Evolutionary conservation across 2,888 invertebrate genomes (phyloP).

Genomic region (Drosophila melanosoma): DNA sequence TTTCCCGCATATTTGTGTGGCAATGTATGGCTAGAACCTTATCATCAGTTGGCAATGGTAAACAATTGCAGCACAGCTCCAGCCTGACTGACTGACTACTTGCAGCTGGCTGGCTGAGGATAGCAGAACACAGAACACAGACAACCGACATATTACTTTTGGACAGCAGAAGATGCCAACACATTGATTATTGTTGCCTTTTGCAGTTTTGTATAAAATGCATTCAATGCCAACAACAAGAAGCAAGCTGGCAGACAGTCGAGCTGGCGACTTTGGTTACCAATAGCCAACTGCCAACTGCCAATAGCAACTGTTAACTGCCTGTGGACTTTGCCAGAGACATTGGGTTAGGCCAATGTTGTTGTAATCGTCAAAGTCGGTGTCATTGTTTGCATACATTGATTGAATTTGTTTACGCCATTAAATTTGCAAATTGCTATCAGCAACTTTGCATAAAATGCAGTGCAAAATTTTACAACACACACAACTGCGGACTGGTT

Average conservation of each 20-base stretch:
- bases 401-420: constrained; percentile 85
- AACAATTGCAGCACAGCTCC: constrained; percentile 63
- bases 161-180: constrained; percentile 62
- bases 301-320: constrained; percentile 21
- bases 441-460: constrained; percentile 84
- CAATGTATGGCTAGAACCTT: constrained; percentile 2
- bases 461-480: constrained; percentile 71
- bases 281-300: constrained; percentile 22
- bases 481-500: constrained; percentile 34
- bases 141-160: constrained; percentile 66
- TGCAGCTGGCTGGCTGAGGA: constrained; percentile 57
- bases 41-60: constrained; percentile 40
- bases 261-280: constrained; percentile 9
- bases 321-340: constrained; percentile 17
- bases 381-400: constrained; percentile 80
- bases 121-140: constrained; percentile 54
- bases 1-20: constrained; percentile 36
- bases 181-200: constrained; percentile 79
- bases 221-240: constrained; percentile 46
- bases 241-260: background rate
- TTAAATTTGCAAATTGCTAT: constrained; percentile 85
- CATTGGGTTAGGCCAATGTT: constrained; percentile 31
- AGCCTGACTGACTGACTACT: constrained; percentile 19
- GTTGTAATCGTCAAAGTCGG: constrained; percentile 38
- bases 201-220: constrained; percentile 72